Conservation (phyloP, 2,797 vertebrate genomes). For the Danio tinwini region DNA sequence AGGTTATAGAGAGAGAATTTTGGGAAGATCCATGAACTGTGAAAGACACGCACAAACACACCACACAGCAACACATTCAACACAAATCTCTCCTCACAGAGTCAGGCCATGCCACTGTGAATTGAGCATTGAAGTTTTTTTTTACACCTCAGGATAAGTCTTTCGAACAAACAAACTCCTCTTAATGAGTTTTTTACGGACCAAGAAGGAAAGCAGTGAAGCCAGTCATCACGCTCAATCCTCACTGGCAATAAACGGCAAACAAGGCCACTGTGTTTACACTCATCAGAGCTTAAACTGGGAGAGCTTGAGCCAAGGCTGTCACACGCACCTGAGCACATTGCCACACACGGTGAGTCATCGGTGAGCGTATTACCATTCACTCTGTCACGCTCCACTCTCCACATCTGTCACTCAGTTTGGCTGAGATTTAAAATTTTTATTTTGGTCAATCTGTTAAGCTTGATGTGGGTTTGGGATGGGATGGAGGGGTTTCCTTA, state of each 20-base stretch:
- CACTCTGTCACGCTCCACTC: slow-evolving; percentile 73
- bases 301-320: slow-evolving; percentile 39
- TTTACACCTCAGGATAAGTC: slow-evolving; percentile 50
- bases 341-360: slow-evolving; percentile 57
- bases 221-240: slow-evolving; percentile 39
- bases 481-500: slow-evolving; percentile 68
- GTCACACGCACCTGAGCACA: slow-evolving; percentile 63
- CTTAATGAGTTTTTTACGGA: slow-evolving; percentile 63
- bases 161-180: slow-evolving; percentile 52
- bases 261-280: slow-evolving; percentile 60
- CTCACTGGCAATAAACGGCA: slow-evolving; percentile 48
- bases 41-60: slow-evolving; percentile 33
- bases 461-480: slow-evolving; percentile 72
- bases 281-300: slow-evolving; percentile 49
- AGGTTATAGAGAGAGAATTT: slow-evolving; percentile 54
- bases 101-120: slow-evolving; percentile 53
- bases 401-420: slow-evolving; percentile 79
- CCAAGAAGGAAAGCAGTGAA: slow-evolving; percentile 38
- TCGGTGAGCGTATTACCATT: slow-evolving; percentile 65
- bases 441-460: slow-evolving; percentile 85
- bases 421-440: slow-evolving; percentile 77
- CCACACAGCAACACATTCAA: slow-evolving; percentile 27
- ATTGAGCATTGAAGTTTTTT: slow-evolving; percentile 51
- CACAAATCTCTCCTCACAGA: slow-evolving; percentile 61
- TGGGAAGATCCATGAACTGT: slow-evolving; percentile 50